Evolutionary conservation across 2,888 invertebrate genomes (phyloP).

Genomic region (Chelonus formosanus): DNA sequence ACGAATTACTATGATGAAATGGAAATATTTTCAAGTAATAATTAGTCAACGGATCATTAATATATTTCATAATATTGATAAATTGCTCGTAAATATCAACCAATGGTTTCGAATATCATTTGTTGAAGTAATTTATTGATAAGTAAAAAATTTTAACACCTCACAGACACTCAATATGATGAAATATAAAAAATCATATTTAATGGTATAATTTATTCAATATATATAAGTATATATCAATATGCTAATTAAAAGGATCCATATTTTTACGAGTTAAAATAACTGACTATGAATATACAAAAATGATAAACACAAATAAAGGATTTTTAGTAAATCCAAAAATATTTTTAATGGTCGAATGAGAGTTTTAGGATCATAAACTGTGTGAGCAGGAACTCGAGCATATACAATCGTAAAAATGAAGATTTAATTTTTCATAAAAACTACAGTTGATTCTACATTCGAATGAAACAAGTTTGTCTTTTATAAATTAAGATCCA

Average conservation of each 20-base stretch:
- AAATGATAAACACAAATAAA: constrained; percentile 46
- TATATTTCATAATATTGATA: too few species aligned
- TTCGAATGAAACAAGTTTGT: constrained; percentile 30
- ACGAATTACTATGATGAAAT: background rate
- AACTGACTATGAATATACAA: constrained; percentile 14
- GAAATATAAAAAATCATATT: constrained; percentile 44
- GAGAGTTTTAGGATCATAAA: constrained; percentile 22
- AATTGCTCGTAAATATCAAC: background rate
- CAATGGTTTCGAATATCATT: constrained; percentile 31
- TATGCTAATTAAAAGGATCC: background rate
- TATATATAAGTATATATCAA: constrained; percentile 10
- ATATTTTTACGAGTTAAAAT: too few species aligned
- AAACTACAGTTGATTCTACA: constrained; percentile 19
- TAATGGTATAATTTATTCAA: constrained; percentile 37
- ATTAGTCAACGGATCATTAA: too few species aligned
- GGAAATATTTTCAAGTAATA: background rate
- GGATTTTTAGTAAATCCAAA: constrained; percentile 14
- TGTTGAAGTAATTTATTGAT: constrained; percentile 41
- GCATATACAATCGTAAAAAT: constrained; percentile 34
- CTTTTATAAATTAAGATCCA: constrained; percentile 38
- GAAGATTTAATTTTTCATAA: constrained; percentile 34
- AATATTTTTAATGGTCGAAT: constrained; percentile 10
- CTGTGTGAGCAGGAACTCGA: constrained; percentile 8
- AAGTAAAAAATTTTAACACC: constrained; percentile 42
- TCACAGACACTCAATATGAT: constrained; percentile 36